Evolutionary conservation across 35 echinoderm and acorn worm species (phyloP).

Genomic region (Lytechinus pictus): DNA sequence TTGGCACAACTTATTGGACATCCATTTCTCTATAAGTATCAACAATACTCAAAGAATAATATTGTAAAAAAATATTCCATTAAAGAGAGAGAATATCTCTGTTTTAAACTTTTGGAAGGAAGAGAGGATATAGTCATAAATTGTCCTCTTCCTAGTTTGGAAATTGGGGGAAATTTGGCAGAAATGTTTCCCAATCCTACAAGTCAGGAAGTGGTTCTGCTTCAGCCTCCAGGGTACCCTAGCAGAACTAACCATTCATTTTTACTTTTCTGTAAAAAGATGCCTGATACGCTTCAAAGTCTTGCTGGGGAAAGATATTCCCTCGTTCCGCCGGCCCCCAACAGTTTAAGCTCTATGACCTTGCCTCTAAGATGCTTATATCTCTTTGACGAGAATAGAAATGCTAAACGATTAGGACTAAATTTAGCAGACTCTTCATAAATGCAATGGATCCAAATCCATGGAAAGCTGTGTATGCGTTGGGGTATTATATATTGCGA

Average conservation of each 20-base stretch:
- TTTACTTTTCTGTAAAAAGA: neutral
- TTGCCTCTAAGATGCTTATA: neutral
- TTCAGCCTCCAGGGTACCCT: neutral
- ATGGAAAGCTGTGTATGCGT: neutral
- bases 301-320: neutral
- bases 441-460: neutral
- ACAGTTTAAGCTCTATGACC: neutral
- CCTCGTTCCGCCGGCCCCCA: neutral
- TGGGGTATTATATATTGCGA: neutral
- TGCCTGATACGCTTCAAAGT: neutral
- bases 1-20: too few species aligned
- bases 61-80: too few species aligned
- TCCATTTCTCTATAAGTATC: too few species aligned
- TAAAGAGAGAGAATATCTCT: neutral
- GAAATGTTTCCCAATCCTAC: neutral
- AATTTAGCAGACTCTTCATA: slow-evolving; percentile 1
- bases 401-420: neutral
- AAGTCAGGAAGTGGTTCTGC: slow-evolving; percentile 2
- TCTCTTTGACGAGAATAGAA: slow-evolving; percentile 25
- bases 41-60: too few species aligned
- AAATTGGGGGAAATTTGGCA: slow-evolving; percentile 22
- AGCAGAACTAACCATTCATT: neutral
- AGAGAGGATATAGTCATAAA: slow-evolving; percentile 25
- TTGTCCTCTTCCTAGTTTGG: slow-evolving; percentile 24
- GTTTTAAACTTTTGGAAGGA: slow-evolving; percentile 21